Percentiles rank a stretch among this genome's conserved stretches.
These are phyloP conservation scores for Unio delphinus DNA, from an alignment of 2,888 invertebrate species.

Conservation along the genomic window DNA sequence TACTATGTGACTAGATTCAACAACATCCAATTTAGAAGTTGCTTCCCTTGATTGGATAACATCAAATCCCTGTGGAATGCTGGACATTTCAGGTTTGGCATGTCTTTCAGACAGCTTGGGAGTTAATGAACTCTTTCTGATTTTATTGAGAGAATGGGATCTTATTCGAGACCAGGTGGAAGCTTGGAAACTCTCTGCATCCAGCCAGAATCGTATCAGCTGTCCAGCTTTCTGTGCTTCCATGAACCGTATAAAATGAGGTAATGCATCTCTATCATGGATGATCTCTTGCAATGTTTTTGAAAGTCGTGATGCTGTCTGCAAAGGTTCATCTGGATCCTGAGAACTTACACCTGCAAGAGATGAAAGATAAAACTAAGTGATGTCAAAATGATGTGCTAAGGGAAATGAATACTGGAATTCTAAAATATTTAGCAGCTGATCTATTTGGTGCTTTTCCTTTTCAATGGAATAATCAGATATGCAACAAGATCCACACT, in stretches of 20 bases:
- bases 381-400: too few relatives aligned
- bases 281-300: conserved; percentile 84
- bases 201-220: conserved; percentile 73
- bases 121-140: conserved; percentile 34
- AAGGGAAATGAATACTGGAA: too few relatives aligned
- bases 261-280: conserved; percentile 83
- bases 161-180: conserved; percentile 58
- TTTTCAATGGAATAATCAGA: too few relatives aligned
- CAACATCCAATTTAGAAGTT: too few relatives aligned
- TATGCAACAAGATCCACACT: too few relatives aligned
- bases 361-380: background rate
- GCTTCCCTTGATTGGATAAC: too few relatives aligned
- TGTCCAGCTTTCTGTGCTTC: conserved; percentile 77
- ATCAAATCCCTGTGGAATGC: too few relatives aligned
- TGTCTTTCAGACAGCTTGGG: background rate
- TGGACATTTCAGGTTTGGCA: too few relatives aligned
- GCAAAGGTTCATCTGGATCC: conserved; percentile 27
- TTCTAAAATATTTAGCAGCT: too few relatives aligned
- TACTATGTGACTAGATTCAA: too few relatives aligned
- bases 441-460: too few relatives aligned
- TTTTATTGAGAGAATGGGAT: conserved; percentile 52
- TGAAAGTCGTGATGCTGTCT: conserved; percentile 75
- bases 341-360: conserved; percentile 24
- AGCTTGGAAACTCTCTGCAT: conserved; percentile 73
- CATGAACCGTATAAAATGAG: conserved; percentile 89